Base-by-base conservation (phyloP, 1,140 invertebrate species). In the Drosophila suzukii region DNA sequence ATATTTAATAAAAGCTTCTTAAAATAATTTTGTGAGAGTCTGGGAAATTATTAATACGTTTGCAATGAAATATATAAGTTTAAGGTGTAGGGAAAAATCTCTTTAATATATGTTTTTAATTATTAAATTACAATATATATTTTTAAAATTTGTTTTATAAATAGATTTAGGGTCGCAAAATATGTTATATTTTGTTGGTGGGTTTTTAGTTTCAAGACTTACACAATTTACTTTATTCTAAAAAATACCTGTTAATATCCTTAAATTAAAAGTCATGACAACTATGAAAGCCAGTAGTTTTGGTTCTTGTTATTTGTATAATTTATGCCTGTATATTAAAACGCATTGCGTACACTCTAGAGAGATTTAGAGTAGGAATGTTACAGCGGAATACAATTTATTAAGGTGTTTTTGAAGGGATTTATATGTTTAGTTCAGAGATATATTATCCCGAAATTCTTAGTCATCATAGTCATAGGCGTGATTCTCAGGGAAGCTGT, bases 401-500 rank as follows among this genome's bases (percentile, higher is more conserved):
- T 11, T 44, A 10, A 11, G 15, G 3, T 5, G 7, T 51, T 34
- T 24, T 17, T 15, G 2, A 11, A 36, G 8, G 27, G 49, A 50
- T 34, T 32, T 32, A 32, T 47, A 24, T 12, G 12, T 0, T 27
- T 8, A 27, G 20, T n/a, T 27, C 24, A 3, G 24, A 49, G 47
- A 46, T 46, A 24, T 41, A 17, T 4, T 44, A 3, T 10, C 11
- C 44, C 24, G 6, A 24, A 13, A 24, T 10, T 51, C 49, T 6
- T 17, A 34, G 47, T 49, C 47, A 49, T 32, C 13, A 1, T 24
- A 15, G 41, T 32, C 13, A 1, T 24, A 15, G 41, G 12, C 47
- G 36, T 49, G 36, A 66, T 11, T 13, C 1, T 15, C 41, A 12
- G 2, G 24, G 39, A 68, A 20, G 60, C 46, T 41, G 78, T 81